Conservation (phyloP, 2,888 invertebrate species). For the Mesodorylaimus sp. region DNA sequence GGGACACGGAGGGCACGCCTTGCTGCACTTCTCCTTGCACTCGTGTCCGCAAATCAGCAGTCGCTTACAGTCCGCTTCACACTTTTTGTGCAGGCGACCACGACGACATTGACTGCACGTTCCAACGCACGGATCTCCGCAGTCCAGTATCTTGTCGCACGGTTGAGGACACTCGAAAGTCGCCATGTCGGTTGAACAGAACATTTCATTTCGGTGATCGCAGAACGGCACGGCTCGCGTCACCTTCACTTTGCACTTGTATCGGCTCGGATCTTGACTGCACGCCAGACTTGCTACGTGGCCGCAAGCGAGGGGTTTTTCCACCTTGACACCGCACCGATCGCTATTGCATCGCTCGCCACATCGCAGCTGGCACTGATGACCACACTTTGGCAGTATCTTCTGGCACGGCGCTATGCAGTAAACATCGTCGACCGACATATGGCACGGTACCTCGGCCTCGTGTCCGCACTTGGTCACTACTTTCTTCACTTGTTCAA, state of each 20-base stretch:
- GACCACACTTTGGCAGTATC: slow-evolving; percentile 36
- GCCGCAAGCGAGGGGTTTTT: slow-evolving; percentile 17
- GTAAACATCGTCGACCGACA: slow-evolving; percentile 13
- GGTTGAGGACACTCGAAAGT: slow-evolving; percentile 15
- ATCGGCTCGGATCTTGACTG: slow-evolving; percentile 24
- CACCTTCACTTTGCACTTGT: slow-evolving; percentile 25
- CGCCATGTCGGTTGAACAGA: background rate
- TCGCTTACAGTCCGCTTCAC: slow-evolving; percentile 41
- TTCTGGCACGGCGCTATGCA: slow-evolving; percentile 20
- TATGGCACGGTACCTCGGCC: slow-evolving; percentile 14
- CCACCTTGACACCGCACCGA: slow-evolving; percentile 15
- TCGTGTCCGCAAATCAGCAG: slow-evolving; percentile 45
- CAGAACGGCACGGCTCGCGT: slow-evolving; percentile 11
- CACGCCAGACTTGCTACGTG: slow-evolving; percentile 31
- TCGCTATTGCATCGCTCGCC: slow-evolving; percentile 19
- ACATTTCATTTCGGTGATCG: slow-evolving; percentile 11
- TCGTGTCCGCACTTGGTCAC: slow-evolving; percentile 18
- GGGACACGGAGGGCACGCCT: slow-evolving; percentile 28
- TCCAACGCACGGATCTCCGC: slow-evolving; percentile 27
- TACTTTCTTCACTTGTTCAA: slow-evolving; percentile 16
- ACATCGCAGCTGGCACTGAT: slow-evolving; percentile 41
- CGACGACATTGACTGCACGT: slow-evolving; percentile 29
- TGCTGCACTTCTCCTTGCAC: slow-evolving; percentile 23
- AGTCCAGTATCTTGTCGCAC: slow-evolving; percentile 19
- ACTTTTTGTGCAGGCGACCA: slow-evolving; percentile 44